Conservation (phyloP, 2,113 vertebrate species). For the Sterrhoptilus dennistouni region DNA sequence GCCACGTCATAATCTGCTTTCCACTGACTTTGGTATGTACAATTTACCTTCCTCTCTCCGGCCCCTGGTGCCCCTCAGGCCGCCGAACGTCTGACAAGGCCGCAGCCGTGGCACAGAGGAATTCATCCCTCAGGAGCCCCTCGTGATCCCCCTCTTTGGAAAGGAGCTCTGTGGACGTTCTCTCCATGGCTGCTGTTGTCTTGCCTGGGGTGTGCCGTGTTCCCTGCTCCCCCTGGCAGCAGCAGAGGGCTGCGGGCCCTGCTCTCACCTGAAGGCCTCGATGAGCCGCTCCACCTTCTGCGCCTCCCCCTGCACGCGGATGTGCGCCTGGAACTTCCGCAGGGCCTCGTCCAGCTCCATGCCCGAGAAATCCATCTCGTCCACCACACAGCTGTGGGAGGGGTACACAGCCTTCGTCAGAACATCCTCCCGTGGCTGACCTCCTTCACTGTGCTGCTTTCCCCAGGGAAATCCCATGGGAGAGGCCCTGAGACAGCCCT, state of each 20-base stretch:
- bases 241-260: background rate
- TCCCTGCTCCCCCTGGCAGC: background rate
- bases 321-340: constrained; percentile 97
- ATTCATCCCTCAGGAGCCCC: background rate
- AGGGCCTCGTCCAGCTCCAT: constrained; percentile 98
- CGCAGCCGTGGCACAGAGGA: background rate
- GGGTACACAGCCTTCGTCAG: background rate
- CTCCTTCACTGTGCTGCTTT: background rate
- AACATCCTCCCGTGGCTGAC: rapidly evolving
- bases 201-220: background rate
- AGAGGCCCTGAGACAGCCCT: background rate
- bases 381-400: constrained; percentile 89
- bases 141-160: background rate
- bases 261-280: constrained; percentile 94
- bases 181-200: background rate
- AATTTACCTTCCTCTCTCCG: background rate
- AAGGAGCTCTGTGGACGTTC: background rate
- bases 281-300: constrained; percentile 99
- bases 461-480: background rate
- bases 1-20: background rate
- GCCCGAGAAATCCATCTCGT: constrained; percentile 98
- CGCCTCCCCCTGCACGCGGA: constrained; percentile 94
- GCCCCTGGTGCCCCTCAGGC: background rate
- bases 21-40: background rate
- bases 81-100: background rate